Base-by-base conservation (phyloP, 2,888 invertebrate species). In the Caenorhabditis macrosperma region DNA sequence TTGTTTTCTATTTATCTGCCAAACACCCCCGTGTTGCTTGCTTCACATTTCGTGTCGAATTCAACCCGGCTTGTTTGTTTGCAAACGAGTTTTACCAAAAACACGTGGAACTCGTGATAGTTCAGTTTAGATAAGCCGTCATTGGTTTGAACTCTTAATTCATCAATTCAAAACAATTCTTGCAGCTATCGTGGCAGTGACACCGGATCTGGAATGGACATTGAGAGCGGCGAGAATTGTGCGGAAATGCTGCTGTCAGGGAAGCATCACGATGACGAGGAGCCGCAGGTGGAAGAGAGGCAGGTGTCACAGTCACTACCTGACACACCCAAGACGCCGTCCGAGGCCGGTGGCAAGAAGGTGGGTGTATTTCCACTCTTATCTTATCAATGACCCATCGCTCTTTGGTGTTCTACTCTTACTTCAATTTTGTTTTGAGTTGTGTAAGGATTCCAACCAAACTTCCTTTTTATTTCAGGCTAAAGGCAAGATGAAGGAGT, bases 401-500 rank as follows among this genome's bases (percentile, higher is more conserved):
- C 38, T 38, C 38, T 9, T 12, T 38, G 38, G 15, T 12, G 38
- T 38, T 38, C 38, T 38, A n/a, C n/a, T n/a, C n/a, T n/a, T n/a
- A n/a, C 7, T 38, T 38, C 38, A 33, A 9, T 9, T 9, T 33
- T 38, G 38, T 38, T 38, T 38, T 38, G 38, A 33, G 15, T 38
- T 38, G 12, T 38, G 38, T 12, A 38, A 38, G 38, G n/a, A n/a
- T n/a, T n/a, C n/a, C n/a, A n/a, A 17, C 20, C 5, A 17, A 15
- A 30, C 33, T 30, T 33, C 55, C 20, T 57, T 33, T 30, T 9
- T 0, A 12, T 76, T 72, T 50, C 57, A 79, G 74, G 46, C 26
- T 1, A 77, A 80, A 50, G 64, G 46, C 26, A 79, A 85, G 68
- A 50, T 79, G 55, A 82, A 85, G 9, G 90, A 90, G 55, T 90